phyloP scores from a whole-genome alignment of 2,888 invertebrate species.

The Dorcus parallelipipedus region DNA sequence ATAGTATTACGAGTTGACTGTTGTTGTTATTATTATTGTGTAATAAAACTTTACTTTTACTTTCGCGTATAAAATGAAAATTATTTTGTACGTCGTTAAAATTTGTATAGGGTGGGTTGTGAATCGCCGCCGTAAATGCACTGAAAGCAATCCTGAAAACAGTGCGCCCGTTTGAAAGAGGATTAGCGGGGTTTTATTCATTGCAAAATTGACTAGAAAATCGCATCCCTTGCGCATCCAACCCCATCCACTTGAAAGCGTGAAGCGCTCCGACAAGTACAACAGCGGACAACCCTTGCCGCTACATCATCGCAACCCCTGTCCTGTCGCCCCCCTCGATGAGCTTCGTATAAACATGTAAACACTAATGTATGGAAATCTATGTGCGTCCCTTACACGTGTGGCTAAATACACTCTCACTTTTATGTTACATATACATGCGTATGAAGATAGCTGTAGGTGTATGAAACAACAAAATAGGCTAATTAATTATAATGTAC shows the following conservation, averaged over 20 bases:
- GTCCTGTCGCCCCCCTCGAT: slow-evolving; percentile 20
- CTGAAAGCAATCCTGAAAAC: too few relatives aligned
- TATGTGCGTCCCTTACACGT: slow-evolving; percentile 17
- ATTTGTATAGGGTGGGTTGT: too few relatives aligned
- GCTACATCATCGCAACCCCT: neutral
- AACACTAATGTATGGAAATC: slow-evolving; percentile 43
- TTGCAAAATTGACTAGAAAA: slow-evolving; percentile 50
- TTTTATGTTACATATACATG: too few relatives aligned
- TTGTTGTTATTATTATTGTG: too few relatives aligned
- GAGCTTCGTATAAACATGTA: slow-evolving; percentile 43
- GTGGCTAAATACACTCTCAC: slow-evolving; percentile 11
- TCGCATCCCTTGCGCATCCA: slow-evolving; percentile 38
- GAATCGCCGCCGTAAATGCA: too few relatives aligned
- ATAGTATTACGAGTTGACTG: too few relatives aligned
- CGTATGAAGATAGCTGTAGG: too few relatives aligned
- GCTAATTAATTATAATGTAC: too few relatives aligned
- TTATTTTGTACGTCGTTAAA: too few relatives aligned
- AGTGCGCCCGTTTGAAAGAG: neutral
- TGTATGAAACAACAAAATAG: too few relatives aligned
- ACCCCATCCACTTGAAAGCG: slow-evolving; percentile 38
- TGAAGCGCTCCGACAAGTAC: slow-evolving; percentile 30
- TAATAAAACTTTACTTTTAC: too few relatives aligned
- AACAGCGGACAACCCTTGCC: slow-evolving; percentile 23
- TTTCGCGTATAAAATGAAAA: too few relatives aligned
- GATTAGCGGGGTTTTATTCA: slow-evolving; percentile 23